These are phyloP conservation scores for Brachyalestes nurse DNA, from an alignment of 2,797 vertebrate species.

Conservation along the genomic window DNA sequence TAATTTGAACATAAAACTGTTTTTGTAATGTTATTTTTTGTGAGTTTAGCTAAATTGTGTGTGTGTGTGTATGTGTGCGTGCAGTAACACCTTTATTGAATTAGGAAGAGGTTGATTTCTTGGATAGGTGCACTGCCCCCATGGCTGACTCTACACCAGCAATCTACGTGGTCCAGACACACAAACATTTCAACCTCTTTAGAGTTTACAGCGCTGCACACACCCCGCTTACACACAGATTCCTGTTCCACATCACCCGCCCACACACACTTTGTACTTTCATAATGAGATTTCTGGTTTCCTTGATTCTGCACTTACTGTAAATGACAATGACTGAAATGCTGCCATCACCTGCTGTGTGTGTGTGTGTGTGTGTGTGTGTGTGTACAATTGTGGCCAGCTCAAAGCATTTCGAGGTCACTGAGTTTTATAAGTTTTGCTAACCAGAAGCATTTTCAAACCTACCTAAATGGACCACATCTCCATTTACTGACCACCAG, in stretches of 20 bases:
- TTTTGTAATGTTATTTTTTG: not conserved
- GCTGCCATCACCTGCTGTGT: slow-evolving; percentile 41
- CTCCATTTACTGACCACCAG: slow-evolving; percentile 52
- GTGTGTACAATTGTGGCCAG: slow-evolving; percentile 33
- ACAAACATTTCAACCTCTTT: slow-evolving; percentile 2
- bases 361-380: slow-evolving; percentile 20
- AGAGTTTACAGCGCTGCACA: slow-evolving; percentile 19
- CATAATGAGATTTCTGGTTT: slow-evolving; percentile 45
- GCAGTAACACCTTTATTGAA: slow-evolving; percentile 1
- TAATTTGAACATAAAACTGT: not conserved
- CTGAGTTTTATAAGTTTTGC: slow-evolving; percentile 54
- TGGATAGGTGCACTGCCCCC: not conserved
- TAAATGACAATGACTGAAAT: slow-evolving; percentile 49
- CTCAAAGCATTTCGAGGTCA: slow-evolving; percentile 24
- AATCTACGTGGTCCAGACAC: slow-evolving; percentile 34
- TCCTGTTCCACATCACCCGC: slow-evolving; percentile 7
- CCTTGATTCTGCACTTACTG: slow-evolving; percentile 46
- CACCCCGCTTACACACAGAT: slow-evolving; percentile 8
- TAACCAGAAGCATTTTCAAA: slow-evolving; percentile 42
- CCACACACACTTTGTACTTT: not conserved
- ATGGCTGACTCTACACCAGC: slow-evolving; percentile 25
- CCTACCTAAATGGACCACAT: slow-evolving; percentile 44
- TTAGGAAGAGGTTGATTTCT: not conserved
- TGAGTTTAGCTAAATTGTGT: not conserved
- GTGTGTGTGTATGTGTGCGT: not conserved